A percentile compares a stretch with the other conserved stretches of the same genome.
Conservation (phyloP, 2,113 vertebrate genomes). For the Ameiurus melas region DNA sequence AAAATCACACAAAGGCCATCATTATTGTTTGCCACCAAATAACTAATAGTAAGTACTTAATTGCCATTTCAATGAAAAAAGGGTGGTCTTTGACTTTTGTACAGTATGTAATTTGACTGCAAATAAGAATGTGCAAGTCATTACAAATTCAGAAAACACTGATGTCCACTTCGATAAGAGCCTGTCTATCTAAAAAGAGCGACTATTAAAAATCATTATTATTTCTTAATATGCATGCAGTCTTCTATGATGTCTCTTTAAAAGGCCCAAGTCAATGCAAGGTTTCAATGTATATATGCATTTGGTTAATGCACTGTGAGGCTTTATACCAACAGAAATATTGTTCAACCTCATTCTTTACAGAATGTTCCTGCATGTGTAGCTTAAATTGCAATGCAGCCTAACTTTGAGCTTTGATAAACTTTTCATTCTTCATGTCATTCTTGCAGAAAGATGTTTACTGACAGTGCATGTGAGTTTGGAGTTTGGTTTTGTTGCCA, state of each 20-base stretch:
- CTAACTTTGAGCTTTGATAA: constrained; percentile 28
- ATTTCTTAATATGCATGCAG: not conserved
- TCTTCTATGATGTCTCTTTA: constrained; percentile 17
- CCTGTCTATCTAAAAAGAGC: not conserved
- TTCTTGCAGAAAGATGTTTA: not conserved
- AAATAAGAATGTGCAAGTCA: constrained; percentile 2
- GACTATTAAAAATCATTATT: not conserved
- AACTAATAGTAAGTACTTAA: not conserved
- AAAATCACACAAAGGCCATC: not conserved
- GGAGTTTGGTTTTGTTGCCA: constrained; percentile 21
- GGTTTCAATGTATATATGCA: constrained; percentile 34
- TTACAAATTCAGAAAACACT: not conserved
- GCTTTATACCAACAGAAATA: constrained; percentile 30
- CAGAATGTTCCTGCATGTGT: constrained; percentile 46
- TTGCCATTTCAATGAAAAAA: not conserved
- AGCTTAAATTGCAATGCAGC: constrained; percentile 40
- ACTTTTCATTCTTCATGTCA: constrained; percentile 27
- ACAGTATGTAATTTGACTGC: not conserved
- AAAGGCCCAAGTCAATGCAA: not conserved
- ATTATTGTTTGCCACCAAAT: not conserved
- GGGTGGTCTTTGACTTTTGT: not conserved
- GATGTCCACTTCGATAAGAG: not conserved
- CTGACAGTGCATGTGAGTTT: constrained; percentile 32
- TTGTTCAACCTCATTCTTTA: constrained; percentile 19
- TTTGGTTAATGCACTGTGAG: constrained; percentile 50